Evolutionary conservation across 1,140 invertebrate species (phyloP), one percentile per base, ranked within the genome.

Genomic region (Drosophila yakuba): DNA sequence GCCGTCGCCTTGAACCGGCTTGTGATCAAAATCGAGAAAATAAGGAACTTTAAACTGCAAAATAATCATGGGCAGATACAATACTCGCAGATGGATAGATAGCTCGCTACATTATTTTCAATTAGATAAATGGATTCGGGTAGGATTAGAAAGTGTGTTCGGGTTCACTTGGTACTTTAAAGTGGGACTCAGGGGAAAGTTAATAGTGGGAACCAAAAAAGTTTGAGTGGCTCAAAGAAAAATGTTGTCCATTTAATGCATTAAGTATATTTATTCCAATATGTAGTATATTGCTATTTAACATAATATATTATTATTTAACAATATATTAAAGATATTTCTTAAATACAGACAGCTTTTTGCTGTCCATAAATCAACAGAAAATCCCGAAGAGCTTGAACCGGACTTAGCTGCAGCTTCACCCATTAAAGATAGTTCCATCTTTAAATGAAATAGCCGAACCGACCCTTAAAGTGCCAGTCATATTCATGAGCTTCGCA

Each of bases 41-140:
- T 74, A 39, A 32, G 59, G 57, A 71, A 72, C 47, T 88, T 85
- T 82, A 78, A 74, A 71, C 47, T 71, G 56, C 41, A 61, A 80
- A 78, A 60, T 45, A 56, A 50, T 45, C 56, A 47, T 8, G 52
- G 59, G 28, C 45, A 54, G 36, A 45, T 17, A 35, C 17, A 57
- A 61, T 72, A 66, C 28, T 48, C 67, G 28, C 62, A 74, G 61
- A 66, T 74, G 47, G 41, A 39, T 45, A 28, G 50, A 45, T 23
- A 55, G 17, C 50, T 64, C 43, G 48, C 20, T 58, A 74, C 28
- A 52, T 67, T 52, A 66, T 78, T 63, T 85, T 88, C 78, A 85
- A 88, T 85, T 88, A 88, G 36, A 54, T 63, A 82, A 86, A 88
- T 75, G 67, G 47, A n/a, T 66, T 58, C 56, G 44, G 63, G 23